phyloP scores from a whole-genome alignment of 2,113 vertebrate genomes.

The Ovibos moschatus region DNA sequence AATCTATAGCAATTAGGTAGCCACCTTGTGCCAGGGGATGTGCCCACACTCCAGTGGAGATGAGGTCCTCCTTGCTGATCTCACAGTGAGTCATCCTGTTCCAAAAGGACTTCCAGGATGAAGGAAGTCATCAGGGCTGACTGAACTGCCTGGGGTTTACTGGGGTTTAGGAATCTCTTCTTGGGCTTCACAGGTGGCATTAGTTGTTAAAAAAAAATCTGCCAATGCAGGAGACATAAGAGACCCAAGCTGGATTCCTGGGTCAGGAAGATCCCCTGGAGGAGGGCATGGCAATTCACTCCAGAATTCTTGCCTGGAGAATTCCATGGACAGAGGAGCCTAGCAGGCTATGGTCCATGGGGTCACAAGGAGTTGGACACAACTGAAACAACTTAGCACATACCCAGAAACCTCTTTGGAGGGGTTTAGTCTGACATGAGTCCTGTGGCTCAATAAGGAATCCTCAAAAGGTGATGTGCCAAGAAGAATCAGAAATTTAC shows the following conservation, averaged over 20 bases:
- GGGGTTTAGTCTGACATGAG: neutral
- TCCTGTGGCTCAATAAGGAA: neutral
- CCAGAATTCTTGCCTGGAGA: neutral
- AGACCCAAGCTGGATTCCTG: neutral
- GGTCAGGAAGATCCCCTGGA: neutral
- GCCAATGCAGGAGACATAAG: neutral
- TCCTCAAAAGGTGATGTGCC: neutral
- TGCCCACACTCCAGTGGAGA: neutral
- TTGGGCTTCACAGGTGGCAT: neutral
- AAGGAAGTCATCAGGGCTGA: neutral
- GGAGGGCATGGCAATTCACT: neutral
- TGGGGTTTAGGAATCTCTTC: neutral
- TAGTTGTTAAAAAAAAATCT: neutral
- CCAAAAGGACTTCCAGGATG: neutral
- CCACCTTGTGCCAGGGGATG: too few relatives aligned
- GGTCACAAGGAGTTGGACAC: neutral
- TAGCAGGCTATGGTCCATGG: neutral
- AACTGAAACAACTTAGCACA: neutral
- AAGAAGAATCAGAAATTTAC: neutral
- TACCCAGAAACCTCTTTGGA: neutral
- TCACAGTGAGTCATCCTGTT: neutral
- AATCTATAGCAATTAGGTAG: neutral
- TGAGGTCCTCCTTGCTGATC: neutral
- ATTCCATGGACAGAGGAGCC: neutral
- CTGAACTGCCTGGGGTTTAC: neutral